Percentiles rank a stretch among this genome's conserved stretches.
Evolutionary conservation across 2,113 vertebrate species (phyloP).

Genomic region (Callaeas wilsoni): DNA sequence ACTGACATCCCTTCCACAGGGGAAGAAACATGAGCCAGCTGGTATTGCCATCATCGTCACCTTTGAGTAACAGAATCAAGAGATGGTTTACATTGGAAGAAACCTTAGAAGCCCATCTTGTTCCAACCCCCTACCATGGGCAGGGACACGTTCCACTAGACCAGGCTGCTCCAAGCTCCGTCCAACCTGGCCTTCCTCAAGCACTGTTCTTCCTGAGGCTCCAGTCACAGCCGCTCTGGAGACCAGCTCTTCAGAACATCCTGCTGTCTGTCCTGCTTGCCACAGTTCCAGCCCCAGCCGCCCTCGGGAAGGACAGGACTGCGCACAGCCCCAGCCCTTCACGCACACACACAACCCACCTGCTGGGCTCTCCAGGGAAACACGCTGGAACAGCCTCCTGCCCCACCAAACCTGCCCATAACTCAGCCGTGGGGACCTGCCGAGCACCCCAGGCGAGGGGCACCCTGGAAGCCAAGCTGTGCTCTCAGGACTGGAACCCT

Average conservation of each 20-base stretch:
- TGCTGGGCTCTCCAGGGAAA: background rate
- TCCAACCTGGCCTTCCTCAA: background rate
- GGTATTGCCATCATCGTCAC: background rate
- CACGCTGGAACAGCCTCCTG: background rate
- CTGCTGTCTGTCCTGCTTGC: fast-evolving
- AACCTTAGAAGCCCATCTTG: background rate
- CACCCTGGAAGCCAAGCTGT: background rate
- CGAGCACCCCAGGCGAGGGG: background rate
- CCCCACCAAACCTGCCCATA: background rate
- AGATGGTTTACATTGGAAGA: background rate
- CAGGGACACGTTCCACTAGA: background rate
- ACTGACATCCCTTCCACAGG: fast-evolving
- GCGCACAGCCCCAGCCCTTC: background rate
- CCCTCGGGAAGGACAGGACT: background rate
- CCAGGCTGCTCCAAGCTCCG: background rate
- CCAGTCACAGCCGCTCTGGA: background rate
- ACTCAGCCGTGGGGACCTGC: background rate
- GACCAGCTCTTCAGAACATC: fast-evolving
- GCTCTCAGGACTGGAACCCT: background rate
- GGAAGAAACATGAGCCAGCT: background rate
- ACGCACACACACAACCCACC: background rate
- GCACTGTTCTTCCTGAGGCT: background rate
- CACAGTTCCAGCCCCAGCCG: background rate
- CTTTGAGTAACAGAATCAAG: background rate
- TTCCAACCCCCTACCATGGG: background rate